phyloP scores from a whole-genome alignment of 2,797 vertebrate species.

The Sebastolobus alascanus region DNA sequence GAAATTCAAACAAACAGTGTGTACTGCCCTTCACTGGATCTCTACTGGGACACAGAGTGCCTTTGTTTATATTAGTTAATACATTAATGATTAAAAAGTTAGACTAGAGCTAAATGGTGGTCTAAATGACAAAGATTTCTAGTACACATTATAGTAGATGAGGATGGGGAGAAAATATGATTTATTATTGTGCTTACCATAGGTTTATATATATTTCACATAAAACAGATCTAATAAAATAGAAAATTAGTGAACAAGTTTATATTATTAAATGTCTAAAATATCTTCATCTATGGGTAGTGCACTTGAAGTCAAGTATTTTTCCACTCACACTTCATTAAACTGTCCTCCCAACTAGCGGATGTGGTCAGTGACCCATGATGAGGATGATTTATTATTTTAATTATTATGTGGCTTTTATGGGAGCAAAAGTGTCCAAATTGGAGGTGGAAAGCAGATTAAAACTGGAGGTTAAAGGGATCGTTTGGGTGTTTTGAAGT shows the following conservation, averaged over 20 bases:
- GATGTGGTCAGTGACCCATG: conserved; percentile 14
- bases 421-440: not conserved
- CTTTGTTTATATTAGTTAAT: not conserved
- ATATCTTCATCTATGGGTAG: not conserved
- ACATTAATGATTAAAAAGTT: not conserved
- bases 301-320: not conserved
- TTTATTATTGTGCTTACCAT: not conserved
- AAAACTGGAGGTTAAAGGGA: not conserved
- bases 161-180: not conserved
- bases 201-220: not conserved
- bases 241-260: not conserved
- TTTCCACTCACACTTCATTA: not conserved
- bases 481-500: no score
- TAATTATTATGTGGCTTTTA: conserved; percentile 12
- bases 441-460: not conserved
- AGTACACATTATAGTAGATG: not conserved
- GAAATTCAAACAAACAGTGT: conserved; percentile 56
- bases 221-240: not conserved
- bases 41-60: not conserved
- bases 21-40: not conserved
- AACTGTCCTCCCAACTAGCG: not conserved
- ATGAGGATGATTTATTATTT: conserved; percentile 10
- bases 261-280: not conserved
- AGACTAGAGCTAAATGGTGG: no score
- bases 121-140: not conserved